A percentile compares a stretch with the other conserved stretches of the same genome.
Evolutionary conservation across 1,140 invertebrate genomes (phyloP).

Genomic region (Anagrus nilaparvatae): DNA sequence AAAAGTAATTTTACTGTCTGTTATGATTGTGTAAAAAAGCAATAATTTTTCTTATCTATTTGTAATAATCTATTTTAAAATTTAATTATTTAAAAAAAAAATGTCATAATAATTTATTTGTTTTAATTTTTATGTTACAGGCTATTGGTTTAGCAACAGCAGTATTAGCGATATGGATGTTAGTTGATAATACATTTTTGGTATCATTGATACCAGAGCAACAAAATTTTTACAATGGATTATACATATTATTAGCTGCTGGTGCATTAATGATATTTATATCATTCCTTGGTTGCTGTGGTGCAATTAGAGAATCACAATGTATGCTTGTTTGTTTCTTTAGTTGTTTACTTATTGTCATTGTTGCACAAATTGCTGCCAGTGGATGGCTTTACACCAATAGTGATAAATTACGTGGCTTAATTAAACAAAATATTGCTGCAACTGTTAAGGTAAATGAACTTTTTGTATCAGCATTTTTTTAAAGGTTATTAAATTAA

Average conservation of each 20-base stretch:
- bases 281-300: slow-evolving; percentile 85
- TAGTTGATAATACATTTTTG: slow-evolving; percentile 64
- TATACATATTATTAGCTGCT: slow-evolving; percentile 66
- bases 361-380: slow-evolving; percentile 67
- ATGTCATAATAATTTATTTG: too few species aligned
- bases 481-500: neutral
- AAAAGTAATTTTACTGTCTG: too few species aligned
- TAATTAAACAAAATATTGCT: slow-evolving; percentile 51
- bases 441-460: slow-evolving; percentile 47
- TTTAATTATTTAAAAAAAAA: too few species aligned
- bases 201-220: slow-evolving; percentile 57
- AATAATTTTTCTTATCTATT: too few species aligned
- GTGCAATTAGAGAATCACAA: slow-evolving; percentile 75
- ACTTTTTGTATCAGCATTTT: neutral
- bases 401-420: slow-evolving; percentile 51
- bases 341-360: slow-evolving; percentile 60
- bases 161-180: slow-evolving; percentile 62
- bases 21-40: too few species aligned
- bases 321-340: slow-evolving; percentile 77
- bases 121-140: too few species aligned
- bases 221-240: slow-evolving; percentile 57
- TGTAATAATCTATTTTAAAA: too few species aligned
- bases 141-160: slow-evolving; percentile 58
- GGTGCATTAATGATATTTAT: slow-evolving; percentile 74
- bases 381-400: slow-evolving; percentile 64